Evolutionary conservation across 2,888 invertebrate genomes (phyloP).

Genomic region (Clistopyga incitator): DNA sequence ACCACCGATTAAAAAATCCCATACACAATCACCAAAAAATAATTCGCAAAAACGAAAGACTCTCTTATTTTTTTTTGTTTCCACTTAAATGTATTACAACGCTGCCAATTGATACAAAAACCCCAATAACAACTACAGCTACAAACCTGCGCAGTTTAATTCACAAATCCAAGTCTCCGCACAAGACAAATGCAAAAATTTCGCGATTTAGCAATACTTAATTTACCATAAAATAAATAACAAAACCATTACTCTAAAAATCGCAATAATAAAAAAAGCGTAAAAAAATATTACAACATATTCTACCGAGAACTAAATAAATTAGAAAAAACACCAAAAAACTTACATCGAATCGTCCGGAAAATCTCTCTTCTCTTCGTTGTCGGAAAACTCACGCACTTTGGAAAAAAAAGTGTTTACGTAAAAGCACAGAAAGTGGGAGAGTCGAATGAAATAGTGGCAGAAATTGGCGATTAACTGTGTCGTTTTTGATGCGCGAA

Average conservation of each 20-base stretch:
- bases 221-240: background rate
- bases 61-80: too few species aligned
- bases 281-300: background rate
- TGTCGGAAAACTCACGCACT: constrained; percentile 3
- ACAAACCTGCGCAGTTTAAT: background rate
- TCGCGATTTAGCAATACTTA: background rate
- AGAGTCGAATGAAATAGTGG: background rate
- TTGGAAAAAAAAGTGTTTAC: background rate
- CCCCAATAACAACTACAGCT: background rate
- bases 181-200: background rate
- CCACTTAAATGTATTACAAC: too few species aligned
- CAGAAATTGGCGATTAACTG: background rate
- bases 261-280: background rate
- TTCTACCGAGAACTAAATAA: background rate
- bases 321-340: background rate
- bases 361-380: constrained; percentile 3
- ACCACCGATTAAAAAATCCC: background rate
- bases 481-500: background rate
- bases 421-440: background rate
- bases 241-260: background rate
- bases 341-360: constrained; percentile 20
- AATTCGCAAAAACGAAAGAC: background rate
- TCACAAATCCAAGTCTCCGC: background rate
- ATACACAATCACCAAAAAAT: background rate
- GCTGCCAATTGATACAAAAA: background rate